Evolutionary conservation across 2,888 invertebrate genomes (phyloP).

Genomic region (Seira ritae): DNA sequence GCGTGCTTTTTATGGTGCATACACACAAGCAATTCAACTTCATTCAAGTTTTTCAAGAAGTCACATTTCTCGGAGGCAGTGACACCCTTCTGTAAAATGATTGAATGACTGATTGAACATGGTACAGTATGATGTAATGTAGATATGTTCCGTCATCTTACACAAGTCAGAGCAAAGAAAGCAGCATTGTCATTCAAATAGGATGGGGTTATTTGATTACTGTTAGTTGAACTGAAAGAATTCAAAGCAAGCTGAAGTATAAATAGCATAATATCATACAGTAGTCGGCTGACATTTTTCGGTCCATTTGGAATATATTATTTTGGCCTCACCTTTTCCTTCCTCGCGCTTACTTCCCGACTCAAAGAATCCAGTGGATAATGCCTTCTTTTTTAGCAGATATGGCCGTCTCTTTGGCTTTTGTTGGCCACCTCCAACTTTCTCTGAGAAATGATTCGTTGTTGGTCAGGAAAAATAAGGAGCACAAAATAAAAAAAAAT

Average conservation of each 20-base stretch:
- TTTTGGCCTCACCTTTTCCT: constrained; percentile 67
- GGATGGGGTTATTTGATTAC: too few species aligned
- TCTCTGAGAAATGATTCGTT: constrained; percentile 37
- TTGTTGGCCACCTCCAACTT: constrained; percentile 77
- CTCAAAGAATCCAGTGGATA: constrained; percentile 92
- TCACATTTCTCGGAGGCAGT: constrained; percentile 18
- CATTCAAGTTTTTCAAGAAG: constrained; percentile 5
- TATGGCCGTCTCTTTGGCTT: constrained; percentile 88
- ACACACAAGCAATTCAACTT: too few species aligned
- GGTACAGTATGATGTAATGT: too few species aligned
- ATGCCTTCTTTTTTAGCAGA: constrained; percentile 89
- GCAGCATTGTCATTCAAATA: too few species aligned
- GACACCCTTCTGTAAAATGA: constrained; percentile 14
- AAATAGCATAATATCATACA: neutral
- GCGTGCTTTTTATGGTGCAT: too few species aligned
- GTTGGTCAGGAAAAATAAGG: neutral
- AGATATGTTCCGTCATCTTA: too few species aligned
- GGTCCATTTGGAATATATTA: neutral
- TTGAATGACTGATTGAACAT: constrained; percentile 40
- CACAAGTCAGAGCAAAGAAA: too few species aligned
- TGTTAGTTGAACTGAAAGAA: too few species aligned
- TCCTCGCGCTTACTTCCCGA: constrained; percentile 75
- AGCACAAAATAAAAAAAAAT: neutral
- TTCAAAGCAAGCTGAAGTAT: too few species aligned
- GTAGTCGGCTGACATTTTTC: neutral